Evolutionary conservation across 53 echinoderm and acorn worm species (phyloP).

Genomic region (Arbacia lixula): DNA sequence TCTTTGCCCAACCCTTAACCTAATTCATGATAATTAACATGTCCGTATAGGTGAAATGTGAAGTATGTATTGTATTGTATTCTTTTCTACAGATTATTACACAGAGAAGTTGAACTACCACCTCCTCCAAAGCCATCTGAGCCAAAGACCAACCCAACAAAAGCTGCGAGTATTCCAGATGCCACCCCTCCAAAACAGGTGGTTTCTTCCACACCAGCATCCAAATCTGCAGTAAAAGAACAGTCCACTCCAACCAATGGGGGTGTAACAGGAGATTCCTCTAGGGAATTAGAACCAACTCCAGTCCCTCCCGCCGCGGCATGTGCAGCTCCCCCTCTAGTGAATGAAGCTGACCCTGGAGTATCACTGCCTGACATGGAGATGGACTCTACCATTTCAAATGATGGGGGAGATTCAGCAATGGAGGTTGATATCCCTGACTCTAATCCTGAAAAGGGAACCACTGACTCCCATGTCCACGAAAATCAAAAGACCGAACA

Average conservation of each 20-base stretch:
- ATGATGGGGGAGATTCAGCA: slow-evolving; percentile 28
- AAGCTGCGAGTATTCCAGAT: not conserved
- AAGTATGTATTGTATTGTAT: not conserved
- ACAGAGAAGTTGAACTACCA: slow-evolving; percentile 71
- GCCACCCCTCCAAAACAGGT: slow-evolving; percentile 31
- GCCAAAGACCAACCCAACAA: slow-evolving; percentile 8
- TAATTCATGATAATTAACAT: too few species aligned
- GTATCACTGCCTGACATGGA: not conserved
- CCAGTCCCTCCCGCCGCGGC: not conserved
- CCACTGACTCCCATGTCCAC: not conserved
- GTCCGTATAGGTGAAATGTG: too few species aligned
- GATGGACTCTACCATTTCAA: slow-evolving; percentile 24
- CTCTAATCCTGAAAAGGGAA: slow-evolving; percentile 1
- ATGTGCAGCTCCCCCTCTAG: not conserved
- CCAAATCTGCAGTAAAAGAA: not conserved
- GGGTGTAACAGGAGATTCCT: not conserved
- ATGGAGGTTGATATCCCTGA: slow-evolving; percentile 9
- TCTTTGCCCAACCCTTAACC: too few species aligned
- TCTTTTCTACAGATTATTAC: slow-evolving; percentile 52
- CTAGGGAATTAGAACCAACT: not conserved
- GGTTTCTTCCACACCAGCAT: slow-evolving; percentile 5
- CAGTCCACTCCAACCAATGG: slow-evolving; percentile 1
- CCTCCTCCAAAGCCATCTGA: slow-evolving; percentile 35
- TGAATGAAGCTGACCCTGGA: slow-evolving; percentile 3
- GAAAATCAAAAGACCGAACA: not conserved